Conservation (phyloP, 2,888 invertebrate genomes). For the Ecliptopera silaceata region DNA sequence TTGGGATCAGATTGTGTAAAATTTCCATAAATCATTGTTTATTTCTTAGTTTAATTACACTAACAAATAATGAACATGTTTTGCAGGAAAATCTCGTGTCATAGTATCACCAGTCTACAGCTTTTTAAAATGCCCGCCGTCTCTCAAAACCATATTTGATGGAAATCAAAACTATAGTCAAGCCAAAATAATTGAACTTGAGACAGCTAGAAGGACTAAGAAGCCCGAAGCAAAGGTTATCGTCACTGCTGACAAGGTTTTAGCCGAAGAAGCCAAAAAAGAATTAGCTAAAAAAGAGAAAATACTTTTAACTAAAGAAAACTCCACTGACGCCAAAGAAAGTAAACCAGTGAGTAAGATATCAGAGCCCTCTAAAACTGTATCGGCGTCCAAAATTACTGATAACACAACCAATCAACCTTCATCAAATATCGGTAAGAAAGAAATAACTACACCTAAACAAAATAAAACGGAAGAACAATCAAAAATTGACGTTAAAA, state of each 20-base stretch:
- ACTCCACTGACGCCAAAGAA: background rate
- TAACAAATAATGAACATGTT: background rate
- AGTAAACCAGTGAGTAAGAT: background rate
- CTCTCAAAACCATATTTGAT: slow-evolving; percentile 50
- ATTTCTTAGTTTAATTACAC: too few relatives aligned
- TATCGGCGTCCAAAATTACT: background rate
- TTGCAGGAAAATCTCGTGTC: slow-evolving; percentile 60
- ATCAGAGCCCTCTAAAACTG: slow-evolving; percentile 4
- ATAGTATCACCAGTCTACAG: slow-evolving; percentile 57
- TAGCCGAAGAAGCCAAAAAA: slow-evolving; percentile 13
- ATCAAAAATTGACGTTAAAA: background rate
- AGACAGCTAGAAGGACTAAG: slow-evolving; percentile 9
- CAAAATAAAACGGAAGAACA: background rate
- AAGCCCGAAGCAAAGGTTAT: slow-evolving; percentile 1
- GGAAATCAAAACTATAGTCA: slow-evolving; percentile 17
- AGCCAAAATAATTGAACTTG: slow-evolving; percentile 11
- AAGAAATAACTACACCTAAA: background rate
- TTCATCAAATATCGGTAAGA: background rate
- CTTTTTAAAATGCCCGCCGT: slow-evolving; percentile 56
- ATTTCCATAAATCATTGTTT: too few relatives aligned
- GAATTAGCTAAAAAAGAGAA: background rate
- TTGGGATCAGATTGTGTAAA: too few relatives aligned
- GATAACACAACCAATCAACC: slow-evolving; percentile 1
- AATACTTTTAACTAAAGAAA: background rate
- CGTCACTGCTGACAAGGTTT: slow-evolving; percentile 17